phyloP scores from a whole-genome alignment of 2,888 invertebrate species.

The Standfussiana lucernea region DNA sequence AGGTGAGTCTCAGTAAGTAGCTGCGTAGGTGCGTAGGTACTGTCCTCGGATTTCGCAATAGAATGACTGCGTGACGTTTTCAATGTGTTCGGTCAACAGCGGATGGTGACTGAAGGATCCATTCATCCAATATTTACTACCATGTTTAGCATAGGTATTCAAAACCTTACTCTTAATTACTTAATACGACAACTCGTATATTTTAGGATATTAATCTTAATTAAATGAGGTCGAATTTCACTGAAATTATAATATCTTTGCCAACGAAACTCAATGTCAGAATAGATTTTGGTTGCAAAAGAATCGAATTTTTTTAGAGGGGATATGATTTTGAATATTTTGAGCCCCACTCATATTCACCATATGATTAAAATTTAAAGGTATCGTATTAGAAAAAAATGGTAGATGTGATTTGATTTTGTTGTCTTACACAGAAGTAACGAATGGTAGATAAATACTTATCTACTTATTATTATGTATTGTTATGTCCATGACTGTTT shows the following conservation, averaged over 20 bases:
- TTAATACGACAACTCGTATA: slow-evolving; percentile 15
- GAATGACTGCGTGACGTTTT: slow-evolving; percentile 54
- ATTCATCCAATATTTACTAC: slow-evolving; percentile 59
- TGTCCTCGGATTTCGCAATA: slow-evolving; percentile 70
- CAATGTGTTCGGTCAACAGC: slow-evolving; percentile 59
- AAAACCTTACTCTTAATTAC: slow-evolving; percentile 48
- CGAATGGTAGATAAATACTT: neutral
- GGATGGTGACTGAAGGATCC: slow-evolving; percentile 41
- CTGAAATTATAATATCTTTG: slow-evolving; percentile 33
- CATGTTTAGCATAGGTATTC: slow-evolving; percentile 41
- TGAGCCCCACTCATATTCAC: slow-evolving; percentile 20
- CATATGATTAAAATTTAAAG: slow-evolving; percentile 19
- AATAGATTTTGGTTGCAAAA: slow-evolving; percentile 46
- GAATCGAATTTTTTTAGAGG: slow-evolving; percentile 33
- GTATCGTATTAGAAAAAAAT: slow-evolving; percentile 7
- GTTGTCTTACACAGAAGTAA: slow-evolving; percentile 11
- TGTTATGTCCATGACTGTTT: slow-evolving; percentile 39
- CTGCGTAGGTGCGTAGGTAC: slow-evolving; percentile 29
- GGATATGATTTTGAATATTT: slow-evolving; percentile 26
- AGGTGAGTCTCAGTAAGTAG: slow-evolving; percentile 50
- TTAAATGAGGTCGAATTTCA: slow-evolving; percentile 36
- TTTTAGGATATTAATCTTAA: slow-evolving; percentile 16
- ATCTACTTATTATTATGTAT: slow-evolving; percentile 17
- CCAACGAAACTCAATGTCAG: slow-evolving; percentile 44
- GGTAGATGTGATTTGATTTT: slow-evolving; percentile 3